Conservation (phyloP, 1,140 invertebrate genomes). For the Bilobella aurantiaca region DNA sequence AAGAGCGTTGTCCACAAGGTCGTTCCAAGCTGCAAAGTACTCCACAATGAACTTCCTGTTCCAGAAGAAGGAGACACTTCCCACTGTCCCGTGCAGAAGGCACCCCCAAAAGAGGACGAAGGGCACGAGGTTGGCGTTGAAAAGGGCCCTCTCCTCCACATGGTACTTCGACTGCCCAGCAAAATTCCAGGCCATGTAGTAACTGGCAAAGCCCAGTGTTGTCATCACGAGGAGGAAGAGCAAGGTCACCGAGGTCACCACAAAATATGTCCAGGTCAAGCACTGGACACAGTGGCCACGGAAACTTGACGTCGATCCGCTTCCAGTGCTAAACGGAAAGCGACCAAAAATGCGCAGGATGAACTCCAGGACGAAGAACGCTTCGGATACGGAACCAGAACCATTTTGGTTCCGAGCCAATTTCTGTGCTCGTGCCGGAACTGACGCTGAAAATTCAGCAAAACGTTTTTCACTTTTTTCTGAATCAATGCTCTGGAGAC, state of each 20-base stretch:
- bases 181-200: conserved; percentile 13
- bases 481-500: too few relatives aligned
- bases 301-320: not conserved
- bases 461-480: too few relatives aligned
- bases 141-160: not conserved
- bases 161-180: not conserved
- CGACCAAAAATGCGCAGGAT: not conserved
- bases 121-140: conserved; percentile 24
- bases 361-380: not conserved
- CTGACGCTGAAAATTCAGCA: too few relatives aligned
- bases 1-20: conserved; percentile 12
- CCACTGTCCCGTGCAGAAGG: conserved; percentile 18
- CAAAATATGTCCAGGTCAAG: conserved; percentile 28
- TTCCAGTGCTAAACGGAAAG: not conserved
- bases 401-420: too few relatives aligned
- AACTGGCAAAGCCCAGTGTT: conserved; percentile 14
- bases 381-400: too few relatives aligned
- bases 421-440: too few relatives aligned
- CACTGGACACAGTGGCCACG: not conserved
- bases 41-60: conserved; percentile 15
- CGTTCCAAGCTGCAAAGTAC: conserved; percentile 28
- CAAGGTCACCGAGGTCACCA: conserved; percentile 14
- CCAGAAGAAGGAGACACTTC: conserved; percentile 16
- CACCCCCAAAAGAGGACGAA: conserved; percentile 33
- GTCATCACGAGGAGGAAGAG: conserved; percentile 14